Evolutionary conservation across 2,797 vertebrate species (phyloP), one percentile per base, ranked within the genome.

Genomic region (Sylvia borin): DNA sequence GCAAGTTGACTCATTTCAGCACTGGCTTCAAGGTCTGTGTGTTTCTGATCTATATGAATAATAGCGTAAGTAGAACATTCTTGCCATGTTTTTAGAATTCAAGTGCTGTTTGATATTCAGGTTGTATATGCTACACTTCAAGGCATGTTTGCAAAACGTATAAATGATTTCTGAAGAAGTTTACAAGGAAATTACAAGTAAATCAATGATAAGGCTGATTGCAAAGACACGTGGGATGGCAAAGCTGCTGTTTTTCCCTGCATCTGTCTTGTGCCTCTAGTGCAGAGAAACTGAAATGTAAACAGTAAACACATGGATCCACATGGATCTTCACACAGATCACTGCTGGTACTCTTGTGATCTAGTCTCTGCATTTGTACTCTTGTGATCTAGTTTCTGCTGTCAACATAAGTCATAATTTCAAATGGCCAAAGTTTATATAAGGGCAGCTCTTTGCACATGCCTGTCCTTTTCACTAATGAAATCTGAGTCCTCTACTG

Each of bases 161-260:
- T 85, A 80, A 92, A 87, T 67, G 7, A 67, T 93, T 92, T 90
- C 57, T 72, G 85, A 93, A 89, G 71, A 78, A 61, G 29, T 91
- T 70, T 77, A 55, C 55, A 88, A 87, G 42, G 40, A 90, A 94
- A 91, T 92, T 83, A 62, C 14, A 25, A 62, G 34, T 78, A 95
- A 93, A 79, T 92, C 71, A 34, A 21, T 77, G 73, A 58, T 66
- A 51, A 91, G 53, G 36, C 67, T 95, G 86, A 94, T 85, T 93
- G 81, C 58, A 82, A 92, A 85, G 85, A 57, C 27, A 27, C 1
- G 11, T 74, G 57, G 36, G 38, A 87, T 94, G 84, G 67, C 54
- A 83, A 65, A 78, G 57, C 31, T 87, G 34, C 57, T 88, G 38
- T 22, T 80, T 70, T 85, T 11, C 29, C 43, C 10, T 82, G 43